Evolutionary conservation across 2,888 invertebrate genomes (phyloP), one percentile per base, ranked within the genome.

Genomic region (Cephus runcator): DNA sequence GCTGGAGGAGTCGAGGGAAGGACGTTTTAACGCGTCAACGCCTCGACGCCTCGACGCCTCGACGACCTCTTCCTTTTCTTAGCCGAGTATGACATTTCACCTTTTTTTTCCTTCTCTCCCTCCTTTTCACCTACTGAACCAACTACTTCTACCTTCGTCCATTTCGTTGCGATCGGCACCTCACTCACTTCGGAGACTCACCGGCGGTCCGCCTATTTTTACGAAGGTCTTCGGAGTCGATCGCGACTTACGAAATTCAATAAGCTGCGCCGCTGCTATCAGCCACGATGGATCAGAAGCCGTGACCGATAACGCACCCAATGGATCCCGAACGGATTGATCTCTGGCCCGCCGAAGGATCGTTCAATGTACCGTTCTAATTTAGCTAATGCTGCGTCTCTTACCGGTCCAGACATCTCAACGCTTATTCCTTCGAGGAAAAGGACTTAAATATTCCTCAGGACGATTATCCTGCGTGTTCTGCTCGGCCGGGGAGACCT

Each of bases 21-120:
- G 40, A 75, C 83, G 81, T 83, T 84, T 84, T 81, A 83, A 84
- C 84, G 84, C 85, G 80, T 85, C 83, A 80, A 82, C 81, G 84
- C 83, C 80, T 82, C 84, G 81, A 77, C 80, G 79, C 40, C 40
- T 40, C 40, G 40, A 40, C 40, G 84, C 83, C 80, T 82, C 84
- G 80, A 77, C 79, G 79, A 81, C 82, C 81, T 80, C 73, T 80
- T 76, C 79, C 79, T 81, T 77, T 79, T 78, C 76, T 79, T 74
- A 77, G 77, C 73, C 75, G n/a, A 36, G 34, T 74, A 74, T 74
- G 35, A 74, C 74, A 35, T 74, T 74, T 35, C 35, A 30, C 15
- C n/a, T 74, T 74, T 74, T 74, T 73, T 35, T 74, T 33, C 74
- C 35, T 35, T 36, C 34, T 36, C n/a, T 34, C 3, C 12, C 31